phyloP scores from a whole-genome alignment of 1,140 invertebrate genomes.

The Sycophaga agraensis region DNA sequence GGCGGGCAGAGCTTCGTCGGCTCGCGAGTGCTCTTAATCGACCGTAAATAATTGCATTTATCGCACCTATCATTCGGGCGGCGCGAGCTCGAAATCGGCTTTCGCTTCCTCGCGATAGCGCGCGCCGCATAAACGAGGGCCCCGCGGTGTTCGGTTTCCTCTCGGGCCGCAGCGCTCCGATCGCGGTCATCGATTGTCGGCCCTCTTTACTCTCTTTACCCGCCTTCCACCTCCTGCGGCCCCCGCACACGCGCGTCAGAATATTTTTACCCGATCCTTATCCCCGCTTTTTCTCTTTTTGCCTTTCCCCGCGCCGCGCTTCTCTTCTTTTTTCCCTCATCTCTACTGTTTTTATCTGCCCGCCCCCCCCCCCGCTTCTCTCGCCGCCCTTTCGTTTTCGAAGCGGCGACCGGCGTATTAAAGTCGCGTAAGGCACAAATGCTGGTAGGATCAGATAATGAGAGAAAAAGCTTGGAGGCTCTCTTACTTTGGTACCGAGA shows the following conservation, averaged over 20 bases:
- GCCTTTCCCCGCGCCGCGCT: not conserved
- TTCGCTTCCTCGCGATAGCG: slow-evolving; percentile 41
- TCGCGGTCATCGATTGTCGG: slow-evolving; percentile 40
- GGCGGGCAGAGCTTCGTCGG: too few relatives aligned
- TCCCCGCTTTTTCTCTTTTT: slow-evolving; percentile 3
- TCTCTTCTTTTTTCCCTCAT: too few relatives aligned
- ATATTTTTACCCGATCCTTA: not conserved
- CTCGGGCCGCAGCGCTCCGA: slow-evolving; percentile 19
- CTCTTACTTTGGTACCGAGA: slow-evolving; percentile 14
- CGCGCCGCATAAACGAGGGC: too few relatives aligned
- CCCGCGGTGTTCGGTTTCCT: slow-evolving; percentile 17
- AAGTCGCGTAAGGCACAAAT: slow-evolving; percentile 20
- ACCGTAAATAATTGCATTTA: slow-evolving; percentile 60
- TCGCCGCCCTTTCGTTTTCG: not conserved
- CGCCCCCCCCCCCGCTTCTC: not conserved
- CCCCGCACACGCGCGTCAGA: not conserved
- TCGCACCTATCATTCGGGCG: slow-evolving; percentile 55
- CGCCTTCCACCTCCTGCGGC: too few relatives aligned
- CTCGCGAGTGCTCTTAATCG: slow-evolving; percentile 54
- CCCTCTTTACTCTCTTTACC: too few relatives aligned
- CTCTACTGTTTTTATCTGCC: too few relatives aligned
- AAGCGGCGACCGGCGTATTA: slow-evolving; percentile 9
- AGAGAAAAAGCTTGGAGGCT: slow-evolving; percentile 16
- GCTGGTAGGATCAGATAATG: slow-evolving; percentile 26
- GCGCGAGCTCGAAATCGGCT: slow-evolving; percentile 41